These are phyloP conservation scores for Pyrrhosoma nymphula DNA, from an alignment of 2,888 invertebrate genomes.

Conservation along the genomic window DNA sequence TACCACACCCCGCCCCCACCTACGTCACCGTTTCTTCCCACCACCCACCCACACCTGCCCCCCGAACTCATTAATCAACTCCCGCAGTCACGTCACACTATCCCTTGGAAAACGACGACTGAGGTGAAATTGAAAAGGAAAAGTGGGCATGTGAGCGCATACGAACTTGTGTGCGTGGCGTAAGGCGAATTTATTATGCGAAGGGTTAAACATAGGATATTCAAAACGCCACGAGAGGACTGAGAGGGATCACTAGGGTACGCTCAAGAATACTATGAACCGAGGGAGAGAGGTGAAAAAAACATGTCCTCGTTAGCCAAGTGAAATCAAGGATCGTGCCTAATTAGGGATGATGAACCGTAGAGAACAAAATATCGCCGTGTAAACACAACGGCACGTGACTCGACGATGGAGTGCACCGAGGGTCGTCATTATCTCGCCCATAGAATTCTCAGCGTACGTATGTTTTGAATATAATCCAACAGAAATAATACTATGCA, in stretches of 20 bases:
- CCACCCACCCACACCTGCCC: background rate
- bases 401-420: background rate
- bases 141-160: conserved; percentile 43
- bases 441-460: background rate
- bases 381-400: background rate
- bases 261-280: background rate
- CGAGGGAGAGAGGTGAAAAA: background rate
- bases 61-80: conserved; percentile 62
- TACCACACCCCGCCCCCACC: background rate
- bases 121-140: conserved; percentile 31
- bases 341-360: conserved; percentile 23
- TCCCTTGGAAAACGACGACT: conserved; percentile 20
- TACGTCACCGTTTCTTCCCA: background rate
- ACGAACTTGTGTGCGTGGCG: conserved; percentile 17
- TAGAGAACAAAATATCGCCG: background rate
- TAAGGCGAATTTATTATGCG: background rate
- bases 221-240: background rate
- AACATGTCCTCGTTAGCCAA: conserved; percentile 29
- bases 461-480: background rate
- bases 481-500: background rate
- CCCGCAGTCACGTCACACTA: conserved; percentile 52
- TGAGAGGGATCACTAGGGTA: background rate
- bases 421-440: background rate
- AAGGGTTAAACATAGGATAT: conserved; percentile 17
- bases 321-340: conserved; percentile 24